Base-by-base conservation (phyloP, 2,888 invertebrate species). In the Clistopyga incitator region DNA sequence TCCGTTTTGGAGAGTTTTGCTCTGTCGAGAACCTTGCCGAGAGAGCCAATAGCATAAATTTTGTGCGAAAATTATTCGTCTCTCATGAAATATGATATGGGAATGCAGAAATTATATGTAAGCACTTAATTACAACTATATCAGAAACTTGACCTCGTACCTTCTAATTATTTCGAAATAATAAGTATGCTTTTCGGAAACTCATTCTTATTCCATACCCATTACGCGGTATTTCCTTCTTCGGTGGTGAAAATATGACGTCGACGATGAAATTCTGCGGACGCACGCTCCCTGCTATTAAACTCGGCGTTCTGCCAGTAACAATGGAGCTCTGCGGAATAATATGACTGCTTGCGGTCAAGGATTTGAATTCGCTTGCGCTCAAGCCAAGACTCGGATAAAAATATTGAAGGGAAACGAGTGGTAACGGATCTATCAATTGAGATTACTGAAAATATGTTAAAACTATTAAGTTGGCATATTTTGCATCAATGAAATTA, bases 301-400 rank as follows among this genome's bases (percentile, higher is more conserved):
- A 72, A 68, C 88, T 88, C 87, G 90, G 89, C 90, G 86, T 84
- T 87, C 87, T 88, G 90, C 90, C 90, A 90, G 87, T 87, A 88
- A 88, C 87, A 88, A 89, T 90, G 89, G 87, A 89, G 85, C 88
- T 84, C 84, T 81, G 84, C 86, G 79, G 86, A 87, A 88, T 90
- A 89, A 88, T 86, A 88, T 85, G 87, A 87, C 88, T 82, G 64
- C 86, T 77, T 75, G 77, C 84, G 70, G 56, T 34, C 34, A 64
- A 65, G 61, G 47, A 47, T 34, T 34, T 45, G 80, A 72, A 42
- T 18, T 54, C 38, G 42, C 78, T 42, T 20, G 47, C 34, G 25
- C 47, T 34, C 25, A 34, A 23, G 18, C 61, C n/a, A 34, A 34
- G 38, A 61, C 34, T 1, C 4, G 34, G 8, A 10, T 61, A 61